A percentile compares a stretch with the other conserved stretches of the same genome.
phyloP scores from a whole-genome alignment of 2,113 vertebrate species.

The Corythoichthys haematopterus region DNA sequence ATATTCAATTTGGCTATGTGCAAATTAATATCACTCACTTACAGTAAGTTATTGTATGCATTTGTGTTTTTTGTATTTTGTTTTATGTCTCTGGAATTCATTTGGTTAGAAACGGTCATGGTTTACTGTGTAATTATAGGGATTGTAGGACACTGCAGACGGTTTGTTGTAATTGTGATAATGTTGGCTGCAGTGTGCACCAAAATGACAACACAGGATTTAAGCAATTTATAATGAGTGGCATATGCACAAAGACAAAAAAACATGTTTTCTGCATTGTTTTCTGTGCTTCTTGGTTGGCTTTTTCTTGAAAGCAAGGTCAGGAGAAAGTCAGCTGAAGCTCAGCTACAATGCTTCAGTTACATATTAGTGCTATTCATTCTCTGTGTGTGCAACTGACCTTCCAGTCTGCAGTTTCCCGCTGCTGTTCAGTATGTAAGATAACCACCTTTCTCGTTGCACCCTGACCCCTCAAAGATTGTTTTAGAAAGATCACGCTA shows the following conservation, averaged over 20 bases:
- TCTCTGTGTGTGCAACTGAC: constrained; percentile 12
- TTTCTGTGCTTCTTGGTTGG: constrained; percentile 11
- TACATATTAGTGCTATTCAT: background rate
- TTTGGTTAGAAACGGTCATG: constrained; percentile 12
- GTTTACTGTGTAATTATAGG: constrained; percentile 34
- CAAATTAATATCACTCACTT: background rate
- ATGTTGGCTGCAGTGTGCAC: constrained; percentile 19
- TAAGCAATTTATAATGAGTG: constrained; percentile 16
- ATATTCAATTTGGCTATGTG: background rate
- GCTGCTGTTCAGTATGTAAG: constrained; percentile 1
- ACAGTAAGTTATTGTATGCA: background rate
- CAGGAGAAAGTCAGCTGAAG: constrained; percentile 5
- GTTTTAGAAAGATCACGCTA: constrained; percentile 32
- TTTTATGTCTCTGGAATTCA: background rate
- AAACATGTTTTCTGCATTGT: constrained; percentile 31
- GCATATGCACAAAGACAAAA: constrained; percentile 21
- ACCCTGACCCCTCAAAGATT: constrained; percentile 17
- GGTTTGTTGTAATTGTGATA: constrained; percentile 3
- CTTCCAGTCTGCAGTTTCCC: constrained; percentile 3
- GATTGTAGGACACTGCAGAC: constrained; percentile 19
- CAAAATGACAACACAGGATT: constrained; percentile 5
- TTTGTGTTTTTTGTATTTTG: background rate
- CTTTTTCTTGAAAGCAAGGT: background rate
- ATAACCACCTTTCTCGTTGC: constrained; percentile 24
- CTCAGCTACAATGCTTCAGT: constrained; percentile 5